Percentiles rank a stretch among this genome's conserved stretches.
phyloP scores from a whole-genome alignment of 2,113 vertebrate genomes.

The Sprattus sprattus region DNA sequence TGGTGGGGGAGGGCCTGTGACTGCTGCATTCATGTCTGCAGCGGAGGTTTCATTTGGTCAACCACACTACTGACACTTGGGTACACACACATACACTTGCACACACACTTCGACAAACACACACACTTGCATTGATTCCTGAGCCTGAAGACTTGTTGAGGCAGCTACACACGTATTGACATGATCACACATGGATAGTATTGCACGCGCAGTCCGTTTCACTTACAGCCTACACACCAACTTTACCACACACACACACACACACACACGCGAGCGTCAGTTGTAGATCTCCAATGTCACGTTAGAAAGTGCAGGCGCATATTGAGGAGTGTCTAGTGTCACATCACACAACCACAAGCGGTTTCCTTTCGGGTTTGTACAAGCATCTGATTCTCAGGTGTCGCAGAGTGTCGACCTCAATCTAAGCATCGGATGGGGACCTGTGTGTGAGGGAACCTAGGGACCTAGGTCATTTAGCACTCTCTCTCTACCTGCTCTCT shows the following conservation, averaged over 20 bases:
- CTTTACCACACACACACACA: neutral
- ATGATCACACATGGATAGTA: too few relatives aligned
- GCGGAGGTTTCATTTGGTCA: too few relatives aligned
- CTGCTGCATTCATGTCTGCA: too few relatives aligned
- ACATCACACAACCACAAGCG: neutral
- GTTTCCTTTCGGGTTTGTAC: neutral
- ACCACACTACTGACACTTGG: too few relatives aligned
- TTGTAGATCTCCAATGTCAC: neutral
- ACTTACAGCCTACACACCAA: neutral
- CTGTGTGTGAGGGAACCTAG: neutral
- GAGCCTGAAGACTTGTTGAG: neutral
- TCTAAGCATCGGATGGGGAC: neutral
- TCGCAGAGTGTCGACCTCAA: neutral
- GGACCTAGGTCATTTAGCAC: neutral
- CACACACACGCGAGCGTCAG: neutral
- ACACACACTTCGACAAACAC: neutral
- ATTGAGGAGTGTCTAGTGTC: neutral
- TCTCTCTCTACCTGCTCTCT: neutral
- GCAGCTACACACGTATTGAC: neutral
- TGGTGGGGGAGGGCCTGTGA: too few relatives aligned
- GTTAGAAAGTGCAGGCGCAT: neutral
- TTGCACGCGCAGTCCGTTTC: neutral
- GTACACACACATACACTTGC: neutral
- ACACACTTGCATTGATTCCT: neutral
- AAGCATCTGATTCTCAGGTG: neutral